phyloP scores from a whole-genome alignment of 2,888 invertebrate genomes.

The Himalopsyche tibetana region DNA sequence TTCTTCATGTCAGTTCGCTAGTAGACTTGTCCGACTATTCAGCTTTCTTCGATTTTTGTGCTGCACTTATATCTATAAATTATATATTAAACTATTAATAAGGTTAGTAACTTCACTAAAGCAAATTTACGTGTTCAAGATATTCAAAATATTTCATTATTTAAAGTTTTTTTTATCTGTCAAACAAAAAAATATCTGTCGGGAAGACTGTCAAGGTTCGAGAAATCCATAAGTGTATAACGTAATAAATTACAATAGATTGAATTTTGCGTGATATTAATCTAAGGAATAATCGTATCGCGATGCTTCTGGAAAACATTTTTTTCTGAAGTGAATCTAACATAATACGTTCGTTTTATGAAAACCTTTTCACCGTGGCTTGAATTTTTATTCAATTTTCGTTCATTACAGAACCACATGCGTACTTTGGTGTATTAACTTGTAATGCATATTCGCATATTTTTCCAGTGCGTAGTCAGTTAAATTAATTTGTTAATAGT shows the following conservation, averaged over 20 bases:
- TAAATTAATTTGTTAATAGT: no score
- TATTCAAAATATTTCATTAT: not conserved
- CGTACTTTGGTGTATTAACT: no score
- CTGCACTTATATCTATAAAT: not conserved
- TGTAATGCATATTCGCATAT: no score
- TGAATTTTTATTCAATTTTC: no score
- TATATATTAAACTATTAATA: not conserved
- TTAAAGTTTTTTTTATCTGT: not conserved
- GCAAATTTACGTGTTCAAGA: not conserved
- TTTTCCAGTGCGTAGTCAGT: no score
- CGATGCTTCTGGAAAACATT: not conserved
- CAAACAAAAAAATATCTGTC: constrained; percentile 17
- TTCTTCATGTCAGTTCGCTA: constrained; percentile 26
- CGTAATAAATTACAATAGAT: not conserved
- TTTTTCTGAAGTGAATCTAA: no score
- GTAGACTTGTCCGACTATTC: not conserved
- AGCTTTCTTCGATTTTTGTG: constrained; percentile 5
- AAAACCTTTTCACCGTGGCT: no score
- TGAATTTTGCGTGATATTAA: not conserved
- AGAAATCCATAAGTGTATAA: constrained; percentile 55
- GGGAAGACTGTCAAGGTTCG: constrained; percentile 57
- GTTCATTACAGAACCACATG: no score
- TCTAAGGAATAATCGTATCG: not conserved
- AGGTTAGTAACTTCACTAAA: not conserved
- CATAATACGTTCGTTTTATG: no score